phyloP scores from a whole-genome alignment of 1,140 invertebrate species.

The Yoshiicerus persimilis region DNA sequence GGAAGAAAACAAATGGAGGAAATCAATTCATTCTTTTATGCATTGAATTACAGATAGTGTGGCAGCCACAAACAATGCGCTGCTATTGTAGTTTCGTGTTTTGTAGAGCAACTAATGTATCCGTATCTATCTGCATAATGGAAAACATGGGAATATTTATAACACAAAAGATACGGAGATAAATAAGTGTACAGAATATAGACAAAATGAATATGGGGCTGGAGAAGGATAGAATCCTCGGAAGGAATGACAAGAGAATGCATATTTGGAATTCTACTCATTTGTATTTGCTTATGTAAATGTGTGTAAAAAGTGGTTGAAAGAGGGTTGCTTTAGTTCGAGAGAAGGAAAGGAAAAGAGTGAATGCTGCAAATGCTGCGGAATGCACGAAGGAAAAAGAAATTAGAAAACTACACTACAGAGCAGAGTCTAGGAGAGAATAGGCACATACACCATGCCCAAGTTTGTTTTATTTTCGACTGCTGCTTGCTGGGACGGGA shows the following conservation, averaged over 20 bases:
- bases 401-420: not conserved
- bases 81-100: not conserved
- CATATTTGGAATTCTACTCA: constrained; percentile 10
- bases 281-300: constrained; percentile 18
- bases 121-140: not conserved
- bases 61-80: not conserved
- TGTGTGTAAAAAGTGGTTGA: constrained; percentile 17
- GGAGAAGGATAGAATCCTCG: not conserved
- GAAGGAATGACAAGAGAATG: not conserved
- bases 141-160: not conserved
- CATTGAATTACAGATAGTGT: not conserved
- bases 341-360: no score
- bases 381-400: not conserved
- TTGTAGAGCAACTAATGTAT: not conserved
- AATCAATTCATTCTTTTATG: constrained; percentile 9
- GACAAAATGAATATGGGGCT: not conserved
- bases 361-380: not conserved
- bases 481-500: not conserved
- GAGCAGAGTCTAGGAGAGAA: not conserved
- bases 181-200: not conserved
- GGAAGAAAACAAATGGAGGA: not conserved
- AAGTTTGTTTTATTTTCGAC: constrained; percentile 15
- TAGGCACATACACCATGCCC: not conserved
- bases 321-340: not conserved
- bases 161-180: not conserved